Percentiles rank a stretch among this genome's conserved stretches.
Evolutionary conservation across 2,888 invertebrate species (phyloP).

Genomic region (Chymomyza caudatula): DNA sequence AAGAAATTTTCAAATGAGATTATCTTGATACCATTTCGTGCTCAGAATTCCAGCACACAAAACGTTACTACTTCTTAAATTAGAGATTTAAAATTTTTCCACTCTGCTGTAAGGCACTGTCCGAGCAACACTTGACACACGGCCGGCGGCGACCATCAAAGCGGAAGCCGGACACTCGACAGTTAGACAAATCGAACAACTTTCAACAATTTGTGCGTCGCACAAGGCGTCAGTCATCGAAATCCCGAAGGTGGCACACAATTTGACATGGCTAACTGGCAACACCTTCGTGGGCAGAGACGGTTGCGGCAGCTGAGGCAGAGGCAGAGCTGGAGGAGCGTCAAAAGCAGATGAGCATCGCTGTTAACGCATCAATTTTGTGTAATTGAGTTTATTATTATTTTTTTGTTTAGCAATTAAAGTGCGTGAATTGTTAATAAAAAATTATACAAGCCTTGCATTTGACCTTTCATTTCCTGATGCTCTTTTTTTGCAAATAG

Average conservation of each 20-base stretch:
- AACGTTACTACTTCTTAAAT: neutral
- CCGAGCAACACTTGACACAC: neutral
- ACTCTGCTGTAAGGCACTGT: conserved; percentile 8
- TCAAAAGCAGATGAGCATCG: conserved; percentile 51
- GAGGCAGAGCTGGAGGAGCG: conserved; percentile 42
- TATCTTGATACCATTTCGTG: no score
- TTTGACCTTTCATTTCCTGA: conserved; percentile 49
- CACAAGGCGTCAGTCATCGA: neutral
- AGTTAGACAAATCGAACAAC: conserved; percentile 53
- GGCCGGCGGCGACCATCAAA: neutral
- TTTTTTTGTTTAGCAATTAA: conserved; percentile 18
- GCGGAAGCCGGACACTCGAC: neutral
- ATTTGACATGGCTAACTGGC: conserved; percentile 9
- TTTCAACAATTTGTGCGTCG: conserved; percentile 31
- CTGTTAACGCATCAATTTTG: conserved; percentile 32
- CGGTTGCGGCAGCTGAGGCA: conserved; percentile 59
- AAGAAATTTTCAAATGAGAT: no score
- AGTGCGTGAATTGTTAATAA: conserved; percentile 1
- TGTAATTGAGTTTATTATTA: conserved; percentile 48
- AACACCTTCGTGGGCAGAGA: conserved; percentile 51
- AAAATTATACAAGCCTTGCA: conserved; percentile 47
- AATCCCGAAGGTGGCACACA: conserved; percentile 11
- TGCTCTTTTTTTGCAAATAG: neutral
- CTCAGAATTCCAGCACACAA: neutral
- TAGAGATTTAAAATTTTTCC: neutral